Conservation (phyloP, 2,888 invertebrate genomes). For the Protophormia terraenovae region DNA sequence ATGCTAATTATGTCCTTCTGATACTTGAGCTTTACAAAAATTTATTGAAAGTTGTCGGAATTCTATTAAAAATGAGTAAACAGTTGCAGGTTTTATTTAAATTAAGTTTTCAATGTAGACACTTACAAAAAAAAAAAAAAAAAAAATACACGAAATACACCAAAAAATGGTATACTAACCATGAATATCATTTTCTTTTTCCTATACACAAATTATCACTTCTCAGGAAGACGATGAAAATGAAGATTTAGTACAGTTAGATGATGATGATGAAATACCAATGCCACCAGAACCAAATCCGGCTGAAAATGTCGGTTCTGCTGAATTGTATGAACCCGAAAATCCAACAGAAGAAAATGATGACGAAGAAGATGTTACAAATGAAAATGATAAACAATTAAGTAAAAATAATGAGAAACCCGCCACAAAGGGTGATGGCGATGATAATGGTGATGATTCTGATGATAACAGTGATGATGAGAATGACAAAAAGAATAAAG, state of each 20-base stretch:
- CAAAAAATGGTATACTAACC: constrained; percentile 80
- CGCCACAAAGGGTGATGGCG: constrained; percentile 41
- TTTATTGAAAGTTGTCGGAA: neutral
- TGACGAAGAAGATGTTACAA: constrained; percentile 62
- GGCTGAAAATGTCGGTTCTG: constrained; percentile 56
- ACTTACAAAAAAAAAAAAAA: constrained; percentile 19
- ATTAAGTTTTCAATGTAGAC: constrained; percentile 60
- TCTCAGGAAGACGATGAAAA: constrained; percentile 82
- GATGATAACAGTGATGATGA: constrained; percentile 34
- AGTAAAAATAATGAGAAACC: constrained; percentile 28
- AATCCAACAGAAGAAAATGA: constrained; percentile 77
- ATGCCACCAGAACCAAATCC: constrained; percentile 76
- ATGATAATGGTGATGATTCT: constrained; percentile 48
- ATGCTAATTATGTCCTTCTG: neutral
- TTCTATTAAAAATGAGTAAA: neutral
- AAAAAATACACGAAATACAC: constrained; percentile 55
- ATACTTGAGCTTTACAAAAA: neutral
- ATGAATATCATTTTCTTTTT: constrained; percentile 82
- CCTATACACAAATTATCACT: constrained; percentile 81
- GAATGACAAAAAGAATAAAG: constrained; percentile 32
- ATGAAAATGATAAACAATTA: constrained; percentile 53
- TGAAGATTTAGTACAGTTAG: constrained; percentile 81
- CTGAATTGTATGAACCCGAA: constrained; percentile 79
- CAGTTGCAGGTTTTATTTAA: constrained; percentile 6
- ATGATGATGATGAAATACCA: constrained; percentile 80